Percentiles rank a stretch among this genome's conserved stretches.
Conservation (phyloP, 2,888 invertebrate genomes). For the Rosalia funebris region DNA sequence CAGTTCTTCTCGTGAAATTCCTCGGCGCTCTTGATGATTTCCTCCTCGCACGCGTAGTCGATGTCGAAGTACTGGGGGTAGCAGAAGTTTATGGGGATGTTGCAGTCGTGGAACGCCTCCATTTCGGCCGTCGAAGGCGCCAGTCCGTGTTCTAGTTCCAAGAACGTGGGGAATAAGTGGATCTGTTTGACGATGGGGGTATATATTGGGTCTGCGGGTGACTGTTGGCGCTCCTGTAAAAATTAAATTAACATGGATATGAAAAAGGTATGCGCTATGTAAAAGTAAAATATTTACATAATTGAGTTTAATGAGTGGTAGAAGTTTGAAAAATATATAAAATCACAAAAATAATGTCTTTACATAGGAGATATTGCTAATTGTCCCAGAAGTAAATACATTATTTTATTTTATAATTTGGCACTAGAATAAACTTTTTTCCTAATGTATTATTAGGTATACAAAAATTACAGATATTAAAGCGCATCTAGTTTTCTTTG, state of each 20-base stretch:
- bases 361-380: too few relatives aligned
- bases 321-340: too few relatives aligned
- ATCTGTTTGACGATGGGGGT: constrained; percentile 55
- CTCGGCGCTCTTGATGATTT: constrained; percentile 11
- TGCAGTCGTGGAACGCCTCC: constrained; percentile 34
- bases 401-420: too few relatives aligned
- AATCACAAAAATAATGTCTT: too few relatives aligned
- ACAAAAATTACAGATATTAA: too few relatives aligned
- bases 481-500: too few relatives aligned
- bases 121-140: constrained; percentile 52
- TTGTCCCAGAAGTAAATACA: too few relatives aligned
- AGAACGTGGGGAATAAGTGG: constrained; percentile 68
- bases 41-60: constrained; percentile 27
- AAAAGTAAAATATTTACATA: too few relatives aligned
- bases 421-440: too few relatives aligned
- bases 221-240: constrained; percentile 39
- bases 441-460: too few relatives aligned
- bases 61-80: constrained; percentile 44
- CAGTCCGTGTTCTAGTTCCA: constrained; percentile 66
- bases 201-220: constrained; percentile 40
- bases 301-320: too few relatives aligned
- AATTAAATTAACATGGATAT: constrained; percentile 31
- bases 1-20: constrained; percentile 25
- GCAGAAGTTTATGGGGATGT: constrained; percentile 45
- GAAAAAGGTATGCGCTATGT: too few relatives aligned